Percentiles rank a stretch among this genome's conserved stretches.
phyloP scores from a whole-genome alignment of 2,797 vertebrate species.

The Lates japonicus region DNA sequence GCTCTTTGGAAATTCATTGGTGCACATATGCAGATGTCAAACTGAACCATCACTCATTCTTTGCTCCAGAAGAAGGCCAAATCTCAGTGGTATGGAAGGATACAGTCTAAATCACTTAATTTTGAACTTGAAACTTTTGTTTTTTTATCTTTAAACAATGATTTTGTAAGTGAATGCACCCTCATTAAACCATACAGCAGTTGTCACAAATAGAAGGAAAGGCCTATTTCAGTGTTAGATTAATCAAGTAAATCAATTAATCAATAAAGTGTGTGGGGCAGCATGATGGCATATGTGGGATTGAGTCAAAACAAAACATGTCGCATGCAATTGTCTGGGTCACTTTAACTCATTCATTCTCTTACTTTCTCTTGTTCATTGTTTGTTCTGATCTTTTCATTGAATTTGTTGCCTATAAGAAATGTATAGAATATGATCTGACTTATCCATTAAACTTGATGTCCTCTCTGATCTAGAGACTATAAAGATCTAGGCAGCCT shows the following conservation, averaged over 20 bases:
- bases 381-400: not conserved
- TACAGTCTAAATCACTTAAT: not conserved
- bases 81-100: not conserved
- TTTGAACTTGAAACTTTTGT: not conserved
- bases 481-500: conserved; percentile 96
- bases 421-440: not conserved
- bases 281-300: not conserved
- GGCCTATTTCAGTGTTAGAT: not conserved
- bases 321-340: too few relatives aligned
- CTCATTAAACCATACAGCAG: too few relatives aligned
- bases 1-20: too few relatives aligned
- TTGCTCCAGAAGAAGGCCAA: not conserved
- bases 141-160: not conserved
- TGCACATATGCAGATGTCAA: too few relatives aligned
- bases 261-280: not conserved
- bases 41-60: not conserved
- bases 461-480: conserved; percentile 82
- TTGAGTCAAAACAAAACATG: not conserved
- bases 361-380: too few relatives aligned
- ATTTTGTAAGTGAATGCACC: too few relatives aligned
- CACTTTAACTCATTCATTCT: too few relatives aligned
- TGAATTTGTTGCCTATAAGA: not conserved
- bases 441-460: not conserved
- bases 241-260: too few relatives aligned
- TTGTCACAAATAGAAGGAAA: too few relatives aligned